Percentiles rank a stretch among this genome's conserved stretches.
Conservation (phyloP, 2,797 vertebrate species). For the Enoplosus armatus region DNA sequence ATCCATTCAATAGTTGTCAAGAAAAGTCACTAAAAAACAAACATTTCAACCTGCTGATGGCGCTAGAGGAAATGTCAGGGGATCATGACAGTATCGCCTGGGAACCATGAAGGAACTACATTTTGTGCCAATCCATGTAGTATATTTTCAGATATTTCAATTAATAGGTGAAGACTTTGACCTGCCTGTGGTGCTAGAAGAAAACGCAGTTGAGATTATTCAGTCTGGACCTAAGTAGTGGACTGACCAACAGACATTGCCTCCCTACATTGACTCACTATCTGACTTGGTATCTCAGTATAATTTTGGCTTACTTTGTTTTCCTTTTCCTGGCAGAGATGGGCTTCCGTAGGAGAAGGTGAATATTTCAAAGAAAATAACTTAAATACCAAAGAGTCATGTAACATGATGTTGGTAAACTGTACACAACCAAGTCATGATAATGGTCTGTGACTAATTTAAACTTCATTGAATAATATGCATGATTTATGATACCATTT, state of each 20-base stretch:
- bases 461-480: too few species aligned
- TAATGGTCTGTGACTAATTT: background rate
- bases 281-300: background rate
- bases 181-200: background rate
- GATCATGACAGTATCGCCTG: too few species aligned
- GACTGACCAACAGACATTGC: too few species aligned
- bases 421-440: background rate
- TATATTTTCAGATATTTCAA: background rate
- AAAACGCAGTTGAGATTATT: background rate
- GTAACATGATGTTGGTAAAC: background rate
- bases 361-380: background rate
- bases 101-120: background rate
- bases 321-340: background rate
- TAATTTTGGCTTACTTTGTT: background rate
- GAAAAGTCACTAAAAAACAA: background rate
- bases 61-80: too few species aligned
- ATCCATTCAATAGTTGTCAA: background rate
- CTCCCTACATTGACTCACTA: too few species aligned
- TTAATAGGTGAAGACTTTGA: background rate
- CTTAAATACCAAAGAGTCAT: background rate
- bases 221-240: background rate
- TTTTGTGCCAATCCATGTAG: background rate
- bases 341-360: background rate
- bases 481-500: background rate
- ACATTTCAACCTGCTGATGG: too few species aligned